phyloP scores from a whole-genome alignment of 2,113 vertebrate species.

The Pelobates fuscus region DNA sequence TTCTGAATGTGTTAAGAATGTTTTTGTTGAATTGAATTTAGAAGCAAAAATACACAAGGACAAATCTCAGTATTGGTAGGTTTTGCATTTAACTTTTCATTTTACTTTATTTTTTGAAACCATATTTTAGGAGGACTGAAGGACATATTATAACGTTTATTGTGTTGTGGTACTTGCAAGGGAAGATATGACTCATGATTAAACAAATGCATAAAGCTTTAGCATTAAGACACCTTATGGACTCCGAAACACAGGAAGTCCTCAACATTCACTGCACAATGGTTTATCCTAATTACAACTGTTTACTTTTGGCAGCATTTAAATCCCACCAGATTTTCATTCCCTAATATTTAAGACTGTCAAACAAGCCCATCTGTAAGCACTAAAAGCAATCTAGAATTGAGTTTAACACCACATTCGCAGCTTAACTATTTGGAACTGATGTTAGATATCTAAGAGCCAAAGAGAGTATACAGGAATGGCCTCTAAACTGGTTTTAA shows the following conservation, averaged over 20 bases:
- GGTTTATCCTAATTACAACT: constrained; percentile 57
- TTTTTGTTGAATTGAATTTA: too few species aligned
- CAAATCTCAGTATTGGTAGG: too few species aligned
- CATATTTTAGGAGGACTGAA: background rate
- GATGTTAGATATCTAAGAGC: constrained; percentile 51
- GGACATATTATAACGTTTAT: background rate
- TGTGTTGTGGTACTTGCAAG: background rate
- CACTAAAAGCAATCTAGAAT: constrained; percentile 58
- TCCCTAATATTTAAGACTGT: constrained; percentile 64
- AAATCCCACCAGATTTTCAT: constrained; percentile 67
- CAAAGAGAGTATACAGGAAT: constrained; percentile 18
- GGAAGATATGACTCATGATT: constrained; percentile 28
- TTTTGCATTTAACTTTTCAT: too few species aligned
- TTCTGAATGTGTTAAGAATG: too few species aligned
- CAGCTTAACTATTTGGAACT: constrained; percentile 51
- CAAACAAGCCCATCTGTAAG: constrained; percentile 76
- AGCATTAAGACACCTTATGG: constrained; percentile 31
- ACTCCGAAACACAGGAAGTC: constrained; percentile 48
- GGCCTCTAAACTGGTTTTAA: background rate
- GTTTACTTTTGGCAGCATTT: constrained; percentile 66
- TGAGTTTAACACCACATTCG: constrained; percentile 58
- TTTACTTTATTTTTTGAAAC: too few species aligned
- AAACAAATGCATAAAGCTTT: constrained; percentile 44
- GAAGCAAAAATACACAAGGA: too few species aligned
- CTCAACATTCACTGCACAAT: constrained; percentile 48